Conservation (phyloP, 2,113 vertebrate species). For the Stegastes partitus region DNA sequence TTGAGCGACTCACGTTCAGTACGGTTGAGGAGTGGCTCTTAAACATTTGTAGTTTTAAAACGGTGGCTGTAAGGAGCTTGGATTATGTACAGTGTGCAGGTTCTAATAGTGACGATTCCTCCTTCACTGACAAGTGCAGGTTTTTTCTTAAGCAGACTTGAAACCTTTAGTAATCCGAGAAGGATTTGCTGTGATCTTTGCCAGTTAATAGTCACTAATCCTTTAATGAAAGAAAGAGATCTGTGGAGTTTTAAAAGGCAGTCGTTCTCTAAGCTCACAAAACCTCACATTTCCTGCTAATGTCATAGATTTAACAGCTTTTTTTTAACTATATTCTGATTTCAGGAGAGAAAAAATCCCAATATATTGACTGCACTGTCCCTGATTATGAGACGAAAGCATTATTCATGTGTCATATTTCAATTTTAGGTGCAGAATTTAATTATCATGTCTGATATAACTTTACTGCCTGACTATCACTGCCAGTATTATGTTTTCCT, state of each 20-base stretch:
- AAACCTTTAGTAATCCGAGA: neutral
- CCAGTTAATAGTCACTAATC: neutral
- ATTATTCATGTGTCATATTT: no score
- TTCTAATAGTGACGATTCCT: neutral
- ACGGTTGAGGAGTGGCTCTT: neutral
- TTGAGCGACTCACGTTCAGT: neutral
- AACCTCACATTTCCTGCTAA: neutral
- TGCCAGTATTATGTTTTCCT: no score
- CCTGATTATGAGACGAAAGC: no score
- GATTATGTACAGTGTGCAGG: neutral
- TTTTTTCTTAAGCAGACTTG: neutral
- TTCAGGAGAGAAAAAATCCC: neutral
- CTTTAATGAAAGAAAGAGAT: neutral
- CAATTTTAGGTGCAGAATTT: no score
- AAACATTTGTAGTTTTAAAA: neutral
- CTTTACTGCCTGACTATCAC: no score
- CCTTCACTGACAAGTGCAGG: neutral
- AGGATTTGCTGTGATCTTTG: slow-evolving; percentile 7
- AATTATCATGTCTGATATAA: no score
- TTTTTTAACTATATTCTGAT: neutral
- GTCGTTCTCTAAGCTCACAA: neutral
- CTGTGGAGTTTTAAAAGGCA: neutral
- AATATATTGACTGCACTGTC: neutral
- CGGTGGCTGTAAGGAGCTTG: neutral
- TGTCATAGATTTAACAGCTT: neutral